Evolutionary conservation across 2,888 invertebrate species (phyloP), one percentile per base, ranked within the genome.

Genomic region (Listrodromus nycthemerus): DNA sequence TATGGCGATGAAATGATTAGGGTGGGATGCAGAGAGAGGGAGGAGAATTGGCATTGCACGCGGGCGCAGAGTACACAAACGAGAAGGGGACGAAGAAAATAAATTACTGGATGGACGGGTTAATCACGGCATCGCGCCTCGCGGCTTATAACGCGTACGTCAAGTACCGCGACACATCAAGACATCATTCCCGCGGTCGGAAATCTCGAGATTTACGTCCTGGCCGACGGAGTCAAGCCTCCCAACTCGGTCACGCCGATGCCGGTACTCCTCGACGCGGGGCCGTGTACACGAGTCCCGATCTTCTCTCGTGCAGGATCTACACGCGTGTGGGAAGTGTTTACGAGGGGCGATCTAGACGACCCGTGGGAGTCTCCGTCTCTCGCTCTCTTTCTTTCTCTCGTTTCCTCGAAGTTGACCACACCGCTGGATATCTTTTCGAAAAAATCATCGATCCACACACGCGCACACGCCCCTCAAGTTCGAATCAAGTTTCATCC

Each of bases 321-420:
- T 75, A 66, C 65, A 50, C 79, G 73, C 83, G 89, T 83, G 91
- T 90, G 87, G 90, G 89, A 88, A 86, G 88, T 90, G 88, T 90
- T 90, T 90, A 90, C 89, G 90, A 89, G 88, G 88, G 87, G 88
- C 83, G 86, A 87, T 86, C 82, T 86, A 86, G 88, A 87, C 89
- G 83, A 85, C 82, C 88, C 89, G 89, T 89, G 89, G 90, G 90
- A 89, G 88, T 88, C 41, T 45, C 52, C 61, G 70, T 84, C 81
- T 77, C 24, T 55, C 30, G 16, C 10, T 61, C 55, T 10, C 70
- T 55, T 70, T 75, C 66, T 63, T 70, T 52, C 67, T 73, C 70
- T 21, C 50, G 30, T 55, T 67, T 45, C 66, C 66, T 48, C 10
- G 37, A 13, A 37, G 65, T 58, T 45, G 45, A 61, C 69, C 66